Conservation (phyloP, 2,113 vertebrate genomes). For the Hyperopisus bebe region DNA sequence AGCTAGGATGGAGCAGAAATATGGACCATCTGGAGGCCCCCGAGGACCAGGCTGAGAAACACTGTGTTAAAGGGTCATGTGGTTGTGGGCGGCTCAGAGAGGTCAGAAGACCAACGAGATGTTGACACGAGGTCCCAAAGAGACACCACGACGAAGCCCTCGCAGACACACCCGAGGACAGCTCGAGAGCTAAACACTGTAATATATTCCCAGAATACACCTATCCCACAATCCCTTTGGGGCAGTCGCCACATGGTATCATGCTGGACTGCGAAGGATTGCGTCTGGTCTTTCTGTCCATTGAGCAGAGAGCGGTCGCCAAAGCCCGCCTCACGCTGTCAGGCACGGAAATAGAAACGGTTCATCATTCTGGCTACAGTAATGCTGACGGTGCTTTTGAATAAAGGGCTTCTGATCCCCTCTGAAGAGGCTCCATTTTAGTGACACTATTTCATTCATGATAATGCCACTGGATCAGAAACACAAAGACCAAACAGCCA, state of each 20-base stretch:
- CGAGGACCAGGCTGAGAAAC: neutral
- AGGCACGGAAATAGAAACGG: slow-evolving; percentile 46
- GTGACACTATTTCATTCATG: neutral
- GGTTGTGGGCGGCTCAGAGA: neutral
- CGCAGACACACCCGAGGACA: neutral
- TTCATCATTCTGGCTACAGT: slow-evolving; percentile 15
- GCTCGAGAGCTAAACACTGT: neutral
- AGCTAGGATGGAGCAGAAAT: neutral
- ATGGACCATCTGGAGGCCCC: neutral
- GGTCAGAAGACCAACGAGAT: neutral
- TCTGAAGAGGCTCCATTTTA: neutral
- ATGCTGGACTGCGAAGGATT: neutral
- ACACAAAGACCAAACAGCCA: neutral
- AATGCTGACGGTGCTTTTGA: neutral
- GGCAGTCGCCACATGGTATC: neutral
- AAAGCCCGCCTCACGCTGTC: slow-evolving; percentile 8
- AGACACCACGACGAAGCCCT: neutral
- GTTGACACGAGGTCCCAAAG: neutral
- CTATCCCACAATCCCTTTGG: neutral
- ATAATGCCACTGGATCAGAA: neutral
- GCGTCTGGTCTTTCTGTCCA: neutral
- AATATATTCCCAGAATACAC: neutral
- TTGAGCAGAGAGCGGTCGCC: neutral
- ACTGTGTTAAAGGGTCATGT: neutral
- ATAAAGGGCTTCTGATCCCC: neutral